Conservation (phyloP, 2,113 vertebrate species). For the Peromyscus maniculatus region DNA sequence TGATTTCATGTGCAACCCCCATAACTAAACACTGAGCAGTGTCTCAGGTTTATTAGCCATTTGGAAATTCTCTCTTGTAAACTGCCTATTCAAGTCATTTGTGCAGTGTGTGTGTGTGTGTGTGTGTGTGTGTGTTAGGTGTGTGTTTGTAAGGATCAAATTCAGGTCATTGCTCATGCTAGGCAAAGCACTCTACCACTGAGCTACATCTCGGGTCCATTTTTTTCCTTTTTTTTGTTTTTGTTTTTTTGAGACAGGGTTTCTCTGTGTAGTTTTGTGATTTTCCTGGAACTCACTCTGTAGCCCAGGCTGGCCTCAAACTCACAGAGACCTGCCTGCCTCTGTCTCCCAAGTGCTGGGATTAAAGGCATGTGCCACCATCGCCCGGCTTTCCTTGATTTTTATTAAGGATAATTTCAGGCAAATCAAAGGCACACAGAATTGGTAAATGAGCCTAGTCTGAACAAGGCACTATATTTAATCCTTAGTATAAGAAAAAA, state of each 20-base stretch:
- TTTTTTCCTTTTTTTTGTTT: background rate
- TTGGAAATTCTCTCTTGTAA: background rate
- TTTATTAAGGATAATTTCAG: background rate
- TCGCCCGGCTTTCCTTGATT: background rate
- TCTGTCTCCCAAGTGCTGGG: too few species aligned
- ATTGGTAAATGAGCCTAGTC: background rate
- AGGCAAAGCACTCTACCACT: too few species aligned
- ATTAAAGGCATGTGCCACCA: too few species aligned
- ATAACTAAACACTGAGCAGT: background rate
- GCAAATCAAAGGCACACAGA: background rate
- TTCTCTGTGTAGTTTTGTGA: too few species aligned
- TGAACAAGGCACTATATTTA: background rate
- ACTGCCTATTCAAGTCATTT: background rate
- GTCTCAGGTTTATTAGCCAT: background rate
- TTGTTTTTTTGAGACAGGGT: too few species aligned
- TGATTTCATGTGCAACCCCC: background rate
- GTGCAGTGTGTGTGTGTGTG: background rate
- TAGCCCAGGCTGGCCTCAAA: too few species aligned
- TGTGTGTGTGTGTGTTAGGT: background rate
- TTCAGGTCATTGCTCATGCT: too few species aligned
- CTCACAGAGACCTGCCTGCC: too few species aligned
- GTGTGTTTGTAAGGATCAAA: too few species aligned
- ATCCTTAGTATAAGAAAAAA: too few species aligned
- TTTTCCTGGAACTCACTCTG: too few species aligned
- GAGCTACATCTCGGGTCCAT: too few species aligned